These are phyloP conservation scores for Sciurus vulgaris DNA, from an alignment of 2,797 vertebrate species.

Conservation along the genomic window DNA sequence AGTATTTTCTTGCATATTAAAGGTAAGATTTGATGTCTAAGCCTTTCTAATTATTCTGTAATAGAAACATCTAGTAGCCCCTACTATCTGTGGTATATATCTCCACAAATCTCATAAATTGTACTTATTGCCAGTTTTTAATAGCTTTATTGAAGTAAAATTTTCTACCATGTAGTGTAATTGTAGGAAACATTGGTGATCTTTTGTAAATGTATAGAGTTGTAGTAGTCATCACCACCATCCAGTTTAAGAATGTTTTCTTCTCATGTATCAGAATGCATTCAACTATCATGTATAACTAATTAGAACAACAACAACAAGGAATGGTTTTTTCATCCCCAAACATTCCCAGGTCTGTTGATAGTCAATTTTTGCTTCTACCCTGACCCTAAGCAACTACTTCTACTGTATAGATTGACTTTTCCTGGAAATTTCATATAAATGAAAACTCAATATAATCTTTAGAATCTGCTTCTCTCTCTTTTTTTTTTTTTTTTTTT, in stretches of 20 bases:
- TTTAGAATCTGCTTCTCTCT: constrained; percentile 45
- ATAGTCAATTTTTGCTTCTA: not conserved
- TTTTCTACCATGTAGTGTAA: constrained; percentile 28
- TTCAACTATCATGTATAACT: too few species aligned
- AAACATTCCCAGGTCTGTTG: not conserved
- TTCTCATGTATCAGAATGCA: not conserved
- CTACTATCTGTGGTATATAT: not conserved
- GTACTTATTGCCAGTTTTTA: constrained; percentile 5
- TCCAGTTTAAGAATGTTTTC: constrained; percentile 24
- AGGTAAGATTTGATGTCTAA: not conserved
- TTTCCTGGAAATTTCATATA: not conserved
- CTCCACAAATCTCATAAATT: not conserved
- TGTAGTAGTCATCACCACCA: not conserved
- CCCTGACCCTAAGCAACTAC: not conserved
- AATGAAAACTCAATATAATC: not conserved
- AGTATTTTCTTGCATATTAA: not conserved
- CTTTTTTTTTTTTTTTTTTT: too few species aligned
- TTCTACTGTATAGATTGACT: not conserved
- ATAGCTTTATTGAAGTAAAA: not conserved
- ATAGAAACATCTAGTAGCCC: not conserved
- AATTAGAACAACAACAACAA: not conserved
- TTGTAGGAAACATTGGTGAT: not conserved
- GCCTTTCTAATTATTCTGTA: not conserved
- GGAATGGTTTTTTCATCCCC: not conserved
- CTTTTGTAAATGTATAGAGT: constrained; percentile 4